phyloP scores from a whole-genome alignment of 2,113 vertebrate genomes.

The Natator depressus region DNA sequence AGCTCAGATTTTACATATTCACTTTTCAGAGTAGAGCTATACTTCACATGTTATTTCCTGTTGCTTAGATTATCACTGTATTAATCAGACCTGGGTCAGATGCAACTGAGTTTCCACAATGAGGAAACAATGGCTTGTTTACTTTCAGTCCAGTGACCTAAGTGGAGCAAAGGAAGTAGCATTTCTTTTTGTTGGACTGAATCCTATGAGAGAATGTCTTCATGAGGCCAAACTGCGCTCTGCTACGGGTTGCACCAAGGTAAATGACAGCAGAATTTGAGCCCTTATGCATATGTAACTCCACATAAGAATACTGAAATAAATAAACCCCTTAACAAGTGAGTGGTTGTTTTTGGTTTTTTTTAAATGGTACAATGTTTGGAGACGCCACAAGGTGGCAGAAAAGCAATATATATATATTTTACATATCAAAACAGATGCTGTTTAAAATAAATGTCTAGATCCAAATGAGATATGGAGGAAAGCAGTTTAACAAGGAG shows the following conservation, averaged over 20 bases:
- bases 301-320: not conserved
- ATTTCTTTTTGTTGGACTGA: not conserved
- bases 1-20: not conserved
- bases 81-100: not conserved
- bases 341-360: no score
- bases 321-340: not conserved
- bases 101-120: not conserved
- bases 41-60: not conserved
- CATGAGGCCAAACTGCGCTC: not conserved
- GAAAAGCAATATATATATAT: slow-evolving; percentile 52
- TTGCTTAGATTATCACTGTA: not conserved
- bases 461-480: rapidly evolving
- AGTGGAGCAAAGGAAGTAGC: not conserved
- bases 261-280: not conserved
- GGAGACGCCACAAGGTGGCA: slow-evolving; percentile 60
- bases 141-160: not conserved
- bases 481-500: not conserved
- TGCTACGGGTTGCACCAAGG: not conserved
- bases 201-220: not conserved
- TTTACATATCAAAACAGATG: not conserved
- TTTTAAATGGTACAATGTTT: slow-evolving; percentile 5
- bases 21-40: not conserved
- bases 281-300: not conserved
- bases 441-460: not conserved
- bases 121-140: not conserved